Evolutionary conservation across 2,888 invertebrate genomes (phyloP), one percentile per base, ranked within the genome.

Genomic region (Crioceris asparagi): DNA sequence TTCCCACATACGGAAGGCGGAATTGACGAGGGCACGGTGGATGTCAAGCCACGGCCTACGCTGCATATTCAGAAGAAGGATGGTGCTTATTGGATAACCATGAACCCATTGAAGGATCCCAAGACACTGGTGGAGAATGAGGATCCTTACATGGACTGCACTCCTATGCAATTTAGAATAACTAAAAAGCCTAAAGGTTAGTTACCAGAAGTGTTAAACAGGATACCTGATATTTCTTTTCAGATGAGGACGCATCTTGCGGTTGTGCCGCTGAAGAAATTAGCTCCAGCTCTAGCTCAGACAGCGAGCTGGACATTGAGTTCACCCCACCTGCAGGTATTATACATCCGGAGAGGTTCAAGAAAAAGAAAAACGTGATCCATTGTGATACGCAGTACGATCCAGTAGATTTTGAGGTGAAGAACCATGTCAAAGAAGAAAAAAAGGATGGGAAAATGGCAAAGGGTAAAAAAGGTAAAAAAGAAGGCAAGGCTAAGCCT

Each of bases 251-350:
- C 4, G 35, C 26, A 34, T 36, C 45, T 17, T 58, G 57, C 33
- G 49, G 46, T 32, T 50, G 49, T 21, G 47, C 47, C 19, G 49
- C 47, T 26, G 46, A 41, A 2, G 47, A 47, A 12, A 34, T 37
- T 11, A 49, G 48, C 40, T 29, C 30, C 1, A 38, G 43, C 3
- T 47, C 49, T 2, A 70, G 71, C 0, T 71, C 71, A 36, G 77
- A 78, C 41, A 74, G 74, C 2, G 79, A 79, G 38, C 70, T 78
- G 61, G 79, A 80, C 50, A 77, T 80, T 26, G 79, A 79, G 41
- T 79, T 80, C 35, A 80, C 79, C 0, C 79, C 80, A 1, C 80
- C 80, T 0, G 79, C 77, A 27, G 80, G 77, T 1, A 68, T 79
- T 25, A 75, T 79, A 34, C 75, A 73, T 46, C 68, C 77, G 2